phyloP scores from a whole-genome alignment of 2,888 invertebrate genomes.

The Agrilus cyanescens region DNA sequence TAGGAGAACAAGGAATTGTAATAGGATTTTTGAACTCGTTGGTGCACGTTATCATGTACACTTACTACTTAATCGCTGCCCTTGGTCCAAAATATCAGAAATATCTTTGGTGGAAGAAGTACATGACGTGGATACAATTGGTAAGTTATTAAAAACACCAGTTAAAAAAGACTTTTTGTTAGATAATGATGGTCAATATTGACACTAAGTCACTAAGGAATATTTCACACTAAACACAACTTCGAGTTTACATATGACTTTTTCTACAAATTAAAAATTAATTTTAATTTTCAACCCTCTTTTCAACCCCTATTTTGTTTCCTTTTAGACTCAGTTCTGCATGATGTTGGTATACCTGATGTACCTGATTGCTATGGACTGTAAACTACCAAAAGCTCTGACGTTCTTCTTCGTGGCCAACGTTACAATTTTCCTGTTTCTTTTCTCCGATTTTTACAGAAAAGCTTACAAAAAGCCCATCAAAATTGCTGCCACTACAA shows the following conservation, averaged over 20 bases:
- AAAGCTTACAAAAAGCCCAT: constrained; percentile 28
- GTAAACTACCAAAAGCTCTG: constrained; percentile 59
- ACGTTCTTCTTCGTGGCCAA: constrained; percentile 55
- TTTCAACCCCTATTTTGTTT: not conserved
- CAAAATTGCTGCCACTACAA: constrained; percentile 2
- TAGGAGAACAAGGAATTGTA: constrained; percentile 79
- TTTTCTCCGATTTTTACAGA: constrained; percentile 65
- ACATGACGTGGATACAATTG: constrained; percentile 78
- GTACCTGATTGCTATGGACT: constrained; percentile 50
- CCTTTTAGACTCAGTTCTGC: constrained; percentile 56
- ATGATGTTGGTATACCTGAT: constrained; percentile 63
- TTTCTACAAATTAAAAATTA: not conserved
- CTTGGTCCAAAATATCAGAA: constrained; percentile 81
- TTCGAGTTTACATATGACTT: no score
- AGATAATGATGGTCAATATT: no score
- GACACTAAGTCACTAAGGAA: no score
- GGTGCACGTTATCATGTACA: constrained; percentile 87
- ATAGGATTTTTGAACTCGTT: constrained; percentile 79
- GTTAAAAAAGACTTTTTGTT: no score
- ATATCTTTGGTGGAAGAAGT: constrained; percentile 90
- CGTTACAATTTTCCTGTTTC: constrained; percentile 59
- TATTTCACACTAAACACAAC: no score
- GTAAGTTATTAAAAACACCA: constrained; percentile 34
- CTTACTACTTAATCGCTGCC: constrained; percentile 78
- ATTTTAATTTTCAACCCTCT: not conserved